A percentile compares a stretch with the other conserved stretches of the same genome.
Evolutionary conservation across 2,888 invertebrate species (phyloP).

Genomic region (Dryomyza anilis): DNA sequence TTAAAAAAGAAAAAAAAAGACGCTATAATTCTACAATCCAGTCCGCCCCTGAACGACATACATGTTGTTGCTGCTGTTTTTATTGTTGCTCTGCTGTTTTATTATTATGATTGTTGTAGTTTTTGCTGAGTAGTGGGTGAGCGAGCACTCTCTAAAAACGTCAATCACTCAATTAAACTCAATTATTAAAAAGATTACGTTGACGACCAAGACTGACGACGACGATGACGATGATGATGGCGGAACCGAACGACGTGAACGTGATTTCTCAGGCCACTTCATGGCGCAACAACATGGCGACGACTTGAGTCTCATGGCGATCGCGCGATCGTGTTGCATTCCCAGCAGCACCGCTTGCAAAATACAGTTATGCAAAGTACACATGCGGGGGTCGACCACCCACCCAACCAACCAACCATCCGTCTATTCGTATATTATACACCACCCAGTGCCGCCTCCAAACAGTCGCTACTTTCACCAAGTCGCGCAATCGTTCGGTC

Average conservation of each 20-base stretch:
- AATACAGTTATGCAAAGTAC: conserved; percentile 11
- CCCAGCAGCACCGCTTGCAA: conserved; percentile 9
- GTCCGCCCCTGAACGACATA: background rate
- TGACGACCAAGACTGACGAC: background rate
- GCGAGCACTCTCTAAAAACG: conserved; percentile 37
- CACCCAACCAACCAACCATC: background rate
- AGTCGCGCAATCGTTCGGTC: background rate
- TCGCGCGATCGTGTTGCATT: conserved; percentile 22
- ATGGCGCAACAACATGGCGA: background rate
- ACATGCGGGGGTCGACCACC: conserved; percentile 6
- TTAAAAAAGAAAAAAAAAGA: too few species aligned
- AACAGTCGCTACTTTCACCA: background rate
- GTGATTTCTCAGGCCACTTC: conserved; percentile 23
- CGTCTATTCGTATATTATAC: background rate
- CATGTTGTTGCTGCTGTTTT: background rate
- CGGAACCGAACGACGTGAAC: conserved; percentile 18
- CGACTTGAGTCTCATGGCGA: background rate
- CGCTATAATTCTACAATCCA: too few species aligned
- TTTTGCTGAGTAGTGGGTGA: conserved; percentile 18
- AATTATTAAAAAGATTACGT: conserved; percentile 37
- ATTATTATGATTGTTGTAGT: conserved; percentile 2
- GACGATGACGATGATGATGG: conserved; percentile 9
- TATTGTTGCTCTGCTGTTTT: conserved; percentile 1
- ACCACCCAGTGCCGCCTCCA: background rate
- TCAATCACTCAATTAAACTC: conserved; percentile 47